phyloP scores from a whole-genome alignment of 2,113 vertebrate species.

The Ciconia maguari region DNA sequence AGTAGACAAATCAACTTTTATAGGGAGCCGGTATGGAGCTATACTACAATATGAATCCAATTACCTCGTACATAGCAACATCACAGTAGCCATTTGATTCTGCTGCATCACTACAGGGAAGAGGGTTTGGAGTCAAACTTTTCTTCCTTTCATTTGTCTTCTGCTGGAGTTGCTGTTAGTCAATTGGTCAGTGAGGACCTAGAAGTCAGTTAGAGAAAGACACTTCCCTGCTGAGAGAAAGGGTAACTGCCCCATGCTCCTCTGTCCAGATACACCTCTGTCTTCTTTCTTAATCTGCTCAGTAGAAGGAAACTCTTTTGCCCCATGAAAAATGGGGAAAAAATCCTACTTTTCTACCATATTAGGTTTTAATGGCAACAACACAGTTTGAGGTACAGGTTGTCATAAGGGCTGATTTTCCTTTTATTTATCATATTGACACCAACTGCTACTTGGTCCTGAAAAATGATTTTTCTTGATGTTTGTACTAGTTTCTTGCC shows the following conservation, averaged over 20 bases:
- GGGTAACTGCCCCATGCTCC: background rate
- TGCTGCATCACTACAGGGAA: background rate
- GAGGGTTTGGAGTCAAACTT: background rate
- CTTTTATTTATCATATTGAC: background rate
- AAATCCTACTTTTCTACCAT: background rate
- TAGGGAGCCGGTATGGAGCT: background rate
- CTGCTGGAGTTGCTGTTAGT: background rate
- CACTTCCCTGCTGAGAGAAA: background rate
- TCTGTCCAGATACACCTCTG: background rate
- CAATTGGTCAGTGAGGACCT: background rate
- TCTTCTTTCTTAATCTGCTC: background rate
- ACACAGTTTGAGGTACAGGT: background rate
- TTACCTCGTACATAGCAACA: background rate
- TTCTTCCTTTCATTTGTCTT: background rate
- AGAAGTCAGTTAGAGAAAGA: background rate
- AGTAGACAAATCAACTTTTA: conserved; percentile 11
- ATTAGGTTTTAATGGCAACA: background rate
- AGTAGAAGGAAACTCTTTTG: background rate
- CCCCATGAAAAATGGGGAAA: background rate
- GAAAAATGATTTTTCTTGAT: background rate
- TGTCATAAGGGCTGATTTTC: background rate
- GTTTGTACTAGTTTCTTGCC: background rate
- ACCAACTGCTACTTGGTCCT: background rate
- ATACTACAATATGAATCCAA: background rate
- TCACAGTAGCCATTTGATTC: background rate